A percentile compares a stretch with the other conserved stretches of the same genome.
These are phyloP conservation scores for Muntiacus reevesi DNA, from an alignment of 2,113 vertebrate genomes.

Conservation along the genomic window DNA sequence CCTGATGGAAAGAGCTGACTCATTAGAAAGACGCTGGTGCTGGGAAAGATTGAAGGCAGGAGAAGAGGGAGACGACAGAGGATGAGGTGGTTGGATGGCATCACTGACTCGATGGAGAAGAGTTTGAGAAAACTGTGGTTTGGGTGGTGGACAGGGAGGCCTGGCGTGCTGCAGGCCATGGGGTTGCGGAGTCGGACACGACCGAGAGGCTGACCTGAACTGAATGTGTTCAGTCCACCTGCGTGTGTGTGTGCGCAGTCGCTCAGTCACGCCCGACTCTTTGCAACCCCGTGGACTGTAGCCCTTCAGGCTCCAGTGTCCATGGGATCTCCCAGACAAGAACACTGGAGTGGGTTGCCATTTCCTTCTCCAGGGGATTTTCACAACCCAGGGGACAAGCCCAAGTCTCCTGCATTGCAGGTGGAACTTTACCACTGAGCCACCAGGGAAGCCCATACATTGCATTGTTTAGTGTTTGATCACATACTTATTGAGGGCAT, in stretches of 20 bases:
- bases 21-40: neutral
- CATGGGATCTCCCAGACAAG: neutral
- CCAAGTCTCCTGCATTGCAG: neutral
- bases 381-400: neutral
- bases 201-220: neutral
- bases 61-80: neutral
- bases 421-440: neutral
- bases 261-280: neutral
- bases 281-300: neutral
- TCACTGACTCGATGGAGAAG: fast-evolving
- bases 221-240: neutral
- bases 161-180: neutral
- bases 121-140: neutral
- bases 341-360: neutral
- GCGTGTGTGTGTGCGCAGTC: neutral
- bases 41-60: neutral
- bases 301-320: neutral
- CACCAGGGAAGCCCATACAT: neutral
- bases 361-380: neutral
- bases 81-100: neutral
- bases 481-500: fast-evolving
- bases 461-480: neutral
- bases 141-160: neutral
- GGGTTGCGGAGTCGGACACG: fast-evolving
- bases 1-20: neutral